A percentile compares a stretch with the other conserved stretches of the same genome.
phyloP scores from a whole-genome alignment of 1,140 invertebrate genomes.

The Mylabris phalerata region DNA sequence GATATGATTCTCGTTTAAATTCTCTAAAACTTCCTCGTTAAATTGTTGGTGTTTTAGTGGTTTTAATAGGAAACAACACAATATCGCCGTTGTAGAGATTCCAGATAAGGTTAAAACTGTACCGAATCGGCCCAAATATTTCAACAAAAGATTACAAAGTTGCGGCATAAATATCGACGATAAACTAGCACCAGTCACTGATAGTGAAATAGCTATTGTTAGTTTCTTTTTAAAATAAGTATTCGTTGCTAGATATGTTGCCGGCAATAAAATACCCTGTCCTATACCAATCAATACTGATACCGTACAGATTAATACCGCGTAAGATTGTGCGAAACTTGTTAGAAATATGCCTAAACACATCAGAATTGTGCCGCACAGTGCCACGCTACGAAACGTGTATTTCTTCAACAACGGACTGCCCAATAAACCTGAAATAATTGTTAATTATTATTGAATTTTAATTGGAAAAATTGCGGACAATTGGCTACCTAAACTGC shows the following conservation, averaged over 20 bases:
- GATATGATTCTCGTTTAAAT: conserved; percentile 2
- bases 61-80: conserved; percentile 29
- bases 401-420: conserved; percentile 38
- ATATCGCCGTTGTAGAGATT: conserved; percentile 38
- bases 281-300: conserved; percentile 37
- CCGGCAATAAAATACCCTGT: conserved; percentile 38
- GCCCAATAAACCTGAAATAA: conserved; percentile 33
- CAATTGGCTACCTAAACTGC: conserved; percentile 25
- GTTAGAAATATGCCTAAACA: conserved; percentile 33
- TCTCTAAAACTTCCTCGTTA: conserved; percentile 2
- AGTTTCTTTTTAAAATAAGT: conserved; percentile 44
- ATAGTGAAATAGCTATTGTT: conserved; percentile 42
- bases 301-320: conserved; percentile 30
- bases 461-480: not conserved
- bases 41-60: conserved; percentile 12
- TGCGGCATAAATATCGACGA: conserved; percentile 43
- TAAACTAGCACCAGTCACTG: conserved; percentile 41
- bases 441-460: not conserved
- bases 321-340: conserved; percentile 32
- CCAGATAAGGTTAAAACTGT: conserved; percentile 41
- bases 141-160: conserved; percentile 33
- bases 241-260: conserved; percentile 40
- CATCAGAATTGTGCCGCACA: conserved; percentile 29
- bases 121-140: conserved; percentile 27
- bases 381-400: conserved; percentile 29